These are phyloP conservation scores for Australoheros facetus DNA, from an alignment of 2,797 vertebrate genomes.

Conservation along the genomic window DNA sequence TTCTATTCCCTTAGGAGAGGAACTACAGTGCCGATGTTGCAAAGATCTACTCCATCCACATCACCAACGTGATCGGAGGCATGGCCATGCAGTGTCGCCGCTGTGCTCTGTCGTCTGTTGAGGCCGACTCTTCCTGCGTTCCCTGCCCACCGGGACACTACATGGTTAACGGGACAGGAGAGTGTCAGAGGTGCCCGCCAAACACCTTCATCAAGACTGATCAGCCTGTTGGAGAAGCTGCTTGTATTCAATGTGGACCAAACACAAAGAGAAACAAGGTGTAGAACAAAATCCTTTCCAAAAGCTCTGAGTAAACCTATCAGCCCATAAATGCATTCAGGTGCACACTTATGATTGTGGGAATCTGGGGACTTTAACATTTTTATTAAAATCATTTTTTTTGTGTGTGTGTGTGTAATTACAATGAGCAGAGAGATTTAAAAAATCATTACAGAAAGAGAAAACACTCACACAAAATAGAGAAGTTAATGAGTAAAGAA, in stretches of 20 bases:
- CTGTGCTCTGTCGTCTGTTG: conserved; percentile 79
- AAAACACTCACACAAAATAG: accelerated
- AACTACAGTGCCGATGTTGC: conserved; percentile 86
- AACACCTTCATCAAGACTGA: conserved; percentile 84
- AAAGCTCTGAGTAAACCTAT: not conserved
- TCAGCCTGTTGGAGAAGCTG: conserved; percentile 80
- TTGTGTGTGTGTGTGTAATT: not conserved
- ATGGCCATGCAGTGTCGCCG: conserved; percentile 90
- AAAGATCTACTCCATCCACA: conserved; percentile 90
- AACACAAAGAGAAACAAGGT: conserved; percentile 90
- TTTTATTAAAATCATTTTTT: not conserved
- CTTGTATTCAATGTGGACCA: conserved; percentile 88
- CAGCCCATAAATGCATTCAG: not conserved
- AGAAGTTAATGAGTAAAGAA: not conserved
- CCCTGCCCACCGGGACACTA: conserved; percentile 88
- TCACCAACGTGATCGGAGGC: conserved; percentile 89
- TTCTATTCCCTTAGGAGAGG: conserved; percentile 77
- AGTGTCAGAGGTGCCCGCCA: conserved; percentile 83
- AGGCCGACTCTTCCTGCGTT: conserved; percentile 83
- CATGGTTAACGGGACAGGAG: conserved; percentile 80
- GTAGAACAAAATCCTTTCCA: not conserved
- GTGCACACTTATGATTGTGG: not conserved
- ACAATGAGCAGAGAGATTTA: not conserved
- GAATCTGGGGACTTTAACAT: not conserved
- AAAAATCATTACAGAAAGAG: not conserved